Evolutionary conservation across 1,140 invertebrate genomes (phyloP).

Genomic region (Artemia franciscana): DNA sequence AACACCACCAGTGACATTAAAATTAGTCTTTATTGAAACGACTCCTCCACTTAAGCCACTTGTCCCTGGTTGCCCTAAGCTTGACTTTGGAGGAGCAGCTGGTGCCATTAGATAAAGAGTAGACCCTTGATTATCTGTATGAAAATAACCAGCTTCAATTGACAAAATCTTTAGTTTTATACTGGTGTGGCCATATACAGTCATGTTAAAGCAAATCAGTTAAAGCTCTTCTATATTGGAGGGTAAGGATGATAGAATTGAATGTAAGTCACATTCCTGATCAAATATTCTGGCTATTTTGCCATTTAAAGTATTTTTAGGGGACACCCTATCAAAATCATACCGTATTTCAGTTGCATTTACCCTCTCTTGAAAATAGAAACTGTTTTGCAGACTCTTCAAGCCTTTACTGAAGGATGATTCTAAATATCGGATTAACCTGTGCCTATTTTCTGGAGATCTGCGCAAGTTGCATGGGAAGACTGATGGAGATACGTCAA

Average conservation of each 20-base stretch:
- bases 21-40: background rate
- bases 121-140: background rate
- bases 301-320: too few species aligned
- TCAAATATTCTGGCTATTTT: background rate
- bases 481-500: too few species aligned
- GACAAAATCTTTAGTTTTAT: background rate
- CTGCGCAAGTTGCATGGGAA: too few species aligned
- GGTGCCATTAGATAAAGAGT: background rate
- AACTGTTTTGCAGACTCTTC: too few species aligned
- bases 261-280: background rate
- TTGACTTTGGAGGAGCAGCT: background rate
- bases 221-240: background rate
- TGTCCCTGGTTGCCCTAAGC: background rate
- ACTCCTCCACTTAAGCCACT: background rate
- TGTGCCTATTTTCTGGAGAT: too few species aligned
- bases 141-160: background rate
- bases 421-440: too few species aligned
- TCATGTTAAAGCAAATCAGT: background rate
- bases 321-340: too few species aligned
- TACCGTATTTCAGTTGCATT: too few species aligned
- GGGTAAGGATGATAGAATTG: background rate
- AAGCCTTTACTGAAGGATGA: too few species aligned
- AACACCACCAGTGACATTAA: background rate
- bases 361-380: too few species aligned
- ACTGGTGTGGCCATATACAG: background rate